Base-by-base conservation (phyloP, 2,888 invertebrate genomes). In the Branchellion lobata region DNA sequence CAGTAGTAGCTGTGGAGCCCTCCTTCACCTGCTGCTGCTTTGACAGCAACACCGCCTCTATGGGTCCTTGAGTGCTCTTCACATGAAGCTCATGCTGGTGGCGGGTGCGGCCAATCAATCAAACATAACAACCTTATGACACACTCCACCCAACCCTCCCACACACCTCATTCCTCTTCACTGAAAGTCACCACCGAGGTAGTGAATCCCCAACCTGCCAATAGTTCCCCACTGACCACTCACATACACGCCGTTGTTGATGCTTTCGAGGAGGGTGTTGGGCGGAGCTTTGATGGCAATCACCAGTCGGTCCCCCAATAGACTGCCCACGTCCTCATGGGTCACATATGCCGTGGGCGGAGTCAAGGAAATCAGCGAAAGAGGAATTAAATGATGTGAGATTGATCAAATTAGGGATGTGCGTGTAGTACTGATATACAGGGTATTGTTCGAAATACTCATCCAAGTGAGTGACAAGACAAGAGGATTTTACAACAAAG, bases 341-440 rank as follows among this genome's bases (percentile, higher is more conserved):
- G 53, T 75, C 51, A 75, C 53, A 53, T 75, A 75, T n/a, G 75
- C 51, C 53, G 75, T 75, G 31, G 18, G 36, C 3, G 33, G 8
- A 69, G 69, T 69, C 21, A 69, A 69, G 69, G 34, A 69, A n/a
- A n/a, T n/a, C n/a, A n/a, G n/a, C n/a, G n/a, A n/a, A 47, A 47
- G 47, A 47, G 47, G 47, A 14, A 47, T 47, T 8, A 18, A 18
- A 8, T 14, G 47, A 47, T 47, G 47, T 8, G 18, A 47, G 69
- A 5, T 31, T n/a, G 2, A 27, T 65, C 14, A 47, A 47, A 18
- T 47, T 8, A 47, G 18, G 47, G 18, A 47, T 47, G 18, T 47
- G 18, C 18, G 47, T 8, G 8, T 47, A 47, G n/a, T n/a, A n/a
- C n/a, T n/a, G n/a, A n/a, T n/a, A n/a, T n/a, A n/a, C n/a, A n/a